phyloP scores from a whole-genome alignment of 2,888 invertebrate species.

The Calliopum simillimum region DNA sequence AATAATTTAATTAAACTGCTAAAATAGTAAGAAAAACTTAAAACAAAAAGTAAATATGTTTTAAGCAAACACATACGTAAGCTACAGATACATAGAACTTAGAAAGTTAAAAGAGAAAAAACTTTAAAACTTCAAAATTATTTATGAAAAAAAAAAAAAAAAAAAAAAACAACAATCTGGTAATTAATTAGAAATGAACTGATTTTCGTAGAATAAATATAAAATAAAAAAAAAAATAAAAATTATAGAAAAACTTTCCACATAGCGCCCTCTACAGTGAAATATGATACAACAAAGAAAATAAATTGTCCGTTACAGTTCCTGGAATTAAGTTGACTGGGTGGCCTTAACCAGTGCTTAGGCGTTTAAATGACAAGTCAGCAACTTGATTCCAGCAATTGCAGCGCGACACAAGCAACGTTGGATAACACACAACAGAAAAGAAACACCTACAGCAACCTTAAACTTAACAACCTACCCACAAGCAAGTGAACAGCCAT shows the following conservation, averaged over 20 bases:
- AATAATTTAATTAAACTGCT: not conserved
- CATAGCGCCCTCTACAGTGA: not conserved
- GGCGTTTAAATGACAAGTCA: slow-evolving; percentile 62
- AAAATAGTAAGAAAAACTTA: not conserved
- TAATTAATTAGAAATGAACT: slow-evolving; percentile 9
- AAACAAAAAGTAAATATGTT: not conserved
- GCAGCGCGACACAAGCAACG: slow-evolving; percentile 56
- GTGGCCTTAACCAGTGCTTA: slow-evolving; percentile 64
- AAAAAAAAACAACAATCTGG: not conserved
- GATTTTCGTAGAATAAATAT: slow-evolving; percentile 18
- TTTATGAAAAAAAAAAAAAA: not conserved
- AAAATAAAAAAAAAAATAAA: not conserved
- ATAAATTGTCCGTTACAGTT: slow-evolving; percentile 61
- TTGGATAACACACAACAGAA: slow-evolving; percentile 35
- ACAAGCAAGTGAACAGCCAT: not conserved
- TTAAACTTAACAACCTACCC: not conserved
- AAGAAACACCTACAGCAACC: not conserved
- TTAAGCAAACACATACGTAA: slow-evolving; percentile 2
- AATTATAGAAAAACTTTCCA: slow-evolving; percentile 2
- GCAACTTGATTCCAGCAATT: slow-evolving; percentile 69
- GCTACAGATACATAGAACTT: not conserved
- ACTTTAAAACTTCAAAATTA: not conserved
- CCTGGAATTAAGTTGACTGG: slow-evolving; percentile 69
- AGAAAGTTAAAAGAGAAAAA: not conserved
- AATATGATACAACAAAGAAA: slow-evolving; percentile 3